Percentiles rank a stretch among this genome's conserved stretches.
phyloP scores from a whole-genome alignment of 1,140 invertebrate species.

The Harlomillsia oculata region DNA sequence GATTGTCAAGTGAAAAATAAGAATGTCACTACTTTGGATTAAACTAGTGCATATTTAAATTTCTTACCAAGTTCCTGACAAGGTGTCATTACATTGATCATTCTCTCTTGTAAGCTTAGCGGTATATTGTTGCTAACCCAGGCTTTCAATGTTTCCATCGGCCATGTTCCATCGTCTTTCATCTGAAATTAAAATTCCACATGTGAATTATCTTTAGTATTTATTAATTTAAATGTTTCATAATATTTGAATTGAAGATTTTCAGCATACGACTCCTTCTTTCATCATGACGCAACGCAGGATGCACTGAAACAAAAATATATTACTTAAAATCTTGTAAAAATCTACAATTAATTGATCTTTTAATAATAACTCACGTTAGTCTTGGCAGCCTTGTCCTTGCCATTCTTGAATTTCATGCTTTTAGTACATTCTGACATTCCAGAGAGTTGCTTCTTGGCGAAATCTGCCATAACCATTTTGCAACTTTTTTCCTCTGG shows the following conservation, averaged over 20 bases:
- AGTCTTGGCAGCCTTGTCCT: constrained; percentile 19
- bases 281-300: constrained; percentile 12
- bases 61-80: too few species aligned
- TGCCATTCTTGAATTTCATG: constrained; percentile 30
- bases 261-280: constrained; percentile 4
- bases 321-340: neutral
- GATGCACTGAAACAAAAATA: constrained; percentile 7
- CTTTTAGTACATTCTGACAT: constrained; percentile 16
- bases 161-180: neutral
- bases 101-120: too few species aligned
- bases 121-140: too few species aligned
- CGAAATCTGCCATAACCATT: constrained; percentile 10
- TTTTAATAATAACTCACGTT: neutral
- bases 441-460: constrained; percentile 20
- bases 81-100: too few species aligned
- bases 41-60: too few species aligned
- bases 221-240: neutral
- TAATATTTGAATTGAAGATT: neutral
- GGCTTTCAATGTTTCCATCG: too few species aligned
- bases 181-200: neutral
- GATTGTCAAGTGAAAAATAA: too few species aligned
- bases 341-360: neutral
- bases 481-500: constrained; percentile 16
- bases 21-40: too few species aligned
- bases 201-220: neutral